phyloP scores from a whole-genome alignment of 2,797 vertebrate genomes.

The Chaetodon trifasciatus region DNA sequence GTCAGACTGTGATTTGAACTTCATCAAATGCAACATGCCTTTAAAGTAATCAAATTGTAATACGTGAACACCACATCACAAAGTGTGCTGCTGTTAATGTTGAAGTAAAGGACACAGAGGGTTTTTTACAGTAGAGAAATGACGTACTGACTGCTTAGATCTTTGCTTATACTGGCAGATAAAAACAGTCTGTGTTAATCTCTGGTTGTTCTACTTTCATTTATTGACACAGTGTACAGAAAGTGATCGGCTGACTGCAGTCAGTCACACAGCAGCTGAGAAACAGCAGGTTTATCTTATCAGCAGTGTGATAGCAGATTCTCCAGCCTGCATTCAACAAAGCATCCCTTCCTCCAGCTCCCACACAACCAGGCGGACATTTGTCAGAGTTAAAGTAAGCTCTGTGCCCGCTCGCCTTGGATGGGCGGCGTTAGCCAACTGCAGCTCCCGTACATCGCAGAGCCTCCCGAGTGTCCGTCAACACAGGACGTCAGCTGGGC shows the following conservation, averaged over 20 bases:
- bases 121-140: background rate
- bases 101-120: background rate
- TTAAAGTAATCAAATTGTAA: background rate
- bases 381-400: slow-evolving; percentile 58
- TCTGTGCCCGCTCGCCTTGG: slow-evolving; percentile 40
- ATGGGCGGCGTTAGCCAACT: slow-evolving; percentile 36
- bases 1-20: too few relatives aligned
- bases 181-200: background rate
- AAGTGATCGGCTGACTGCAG: slow-evolving; percentile 7
- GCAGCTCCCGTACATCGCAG: slow-evolving; percentile 12
- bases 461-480: slow-evolving; percentile 48
- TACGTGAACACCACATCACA: background rate
- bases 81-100: background rate
- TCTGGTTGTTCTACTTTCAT: background rate
- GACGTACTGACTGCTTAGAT: background rate
- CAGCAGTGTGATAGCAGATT: slow-evolving; percentile 41
- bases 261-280: slow-evolving; percentile 41
- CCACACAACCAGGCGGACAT: slow-evolving; percentile 66
- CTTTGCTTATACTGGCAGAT: background rate
- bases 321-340: slow-evolving; percentile 49
- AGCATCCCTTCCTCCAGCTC: slow-evolving; percentile 67
- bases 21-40: background rate
- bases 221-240: background rate
- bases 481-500: slow-evolving; percentile 40
- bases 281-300: slow-evolving; percentile 53